Percentiles rank a stretch among this genome's conserved stretches.
These are phyloP conservation scores for Channallabes apus DNA, from an alignment of 2,797 vertebrate genomes.

Conservation along the genomic window DNA sequence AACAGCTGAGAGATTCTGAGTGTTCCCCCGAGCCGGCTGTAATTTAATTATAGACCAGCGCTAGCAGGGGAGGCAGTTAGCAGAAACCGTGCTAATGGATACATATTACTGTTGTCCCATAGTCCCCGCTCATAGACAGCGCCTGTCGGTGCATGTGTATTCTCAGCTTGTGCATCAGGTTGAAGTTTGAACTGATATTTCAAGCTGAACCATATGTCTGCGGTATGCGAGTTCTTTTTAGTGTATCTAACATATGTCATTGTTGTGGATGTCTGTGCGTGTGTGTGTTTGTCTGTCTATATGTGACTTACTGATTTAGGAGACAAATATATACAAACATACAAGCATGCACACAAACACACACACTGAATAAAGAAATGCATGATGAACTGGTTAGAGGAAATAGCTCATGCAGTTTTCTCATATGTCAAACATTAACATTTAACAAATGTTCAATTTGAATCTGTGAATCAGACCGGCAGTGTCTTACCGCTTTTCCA, in stretches of 20 bases:
- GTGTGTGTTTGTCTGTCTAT: slow-evolving; percentile 28
- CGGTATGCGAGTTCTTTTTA: background rate
- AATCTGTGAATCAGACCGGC: too few species aligned
- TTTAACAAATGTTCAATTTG: too few species aligned
- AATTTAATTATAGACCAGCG: slow-evolving; percentile 88
- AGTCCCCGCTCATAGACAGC: slow-evolving; percentile 55
- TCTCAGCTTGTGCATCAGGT: slow-evolving; percentile 1
- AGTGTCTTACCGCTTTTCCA: too few species aligned
- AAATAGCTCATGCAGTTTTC: too few species aligned
- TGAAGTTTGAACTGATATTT: background rate
- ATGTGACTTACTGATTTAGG: slow-evolving; percentile 7
- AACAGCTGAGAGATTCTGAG: slow-evolving; percentile 65
- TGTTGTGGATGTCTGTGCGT: slow-evolving; percentile 4
- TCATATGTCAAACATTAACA: too few species aligned
- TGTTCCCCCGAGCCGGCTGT: slow-evolving; percentile 72
- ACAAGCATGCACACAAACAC: too few species aligned
- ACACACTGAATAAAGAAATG: too few species aligned
- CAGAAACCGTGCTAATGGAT: slow-evolving; percentile 75
- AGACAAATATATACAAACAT: too few species aligned
- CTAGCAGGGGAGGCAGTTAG: slow-evolving; percentile 77
- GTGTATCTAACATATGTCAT: background rate
- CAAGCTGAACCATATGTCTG: slow-evolving; percentile 9
- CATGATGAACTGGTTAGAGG: too few species aligned
- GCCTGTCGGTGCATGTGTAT: slow-evolving; percentile 31
- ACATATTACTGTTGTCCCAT: slow-evolving; percentile 70